phyloP scores from a whole-genome alignment of 2,113 vertebrate species.

The Triplophysa siluroides region DNA sequence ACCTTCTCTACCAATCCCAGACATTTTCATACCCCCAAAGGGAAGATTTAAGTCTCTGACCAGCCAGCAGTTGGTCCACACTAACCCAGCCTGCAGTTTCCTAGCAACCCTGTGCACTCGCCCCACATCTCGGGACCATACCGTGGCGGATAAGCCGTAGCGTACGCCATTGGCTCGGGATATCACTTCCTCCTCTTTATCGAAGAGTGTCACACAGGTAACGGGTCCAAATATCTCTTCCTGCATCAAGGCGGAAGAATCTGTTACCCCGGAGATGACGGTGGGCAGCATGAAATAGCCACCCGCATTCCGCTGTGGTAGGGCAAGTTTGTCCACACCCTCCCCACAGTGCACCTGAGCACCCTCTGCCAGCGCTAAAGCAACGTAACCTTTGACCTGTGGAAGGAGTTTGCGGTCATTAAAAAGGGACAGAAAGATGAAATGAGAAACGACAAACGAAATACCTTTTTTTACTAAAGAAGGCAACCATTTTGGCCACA shows the following conservation, averaged over 20 bases:
- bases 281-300: constrained; percentile 95
- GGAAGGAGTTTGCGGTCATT: constrained; percentile 22
- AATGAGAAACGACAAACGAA: no score
- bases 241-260: constrained; percentile 89
- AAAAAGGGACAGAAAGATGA: neutral
- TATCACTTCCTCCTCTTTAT: constrained; percentile 89
- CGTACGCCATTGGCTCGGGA: constrained; percentile 84
- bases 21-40: constrained; percentile 95
- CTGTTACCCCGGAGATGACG: constrained; percentile 81
- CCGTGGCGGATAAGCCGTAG: constrained; percentile 85
- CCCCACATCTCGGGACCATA: constrained; percentile 88
- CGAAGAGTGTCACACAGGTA: constrained; percentile 86
- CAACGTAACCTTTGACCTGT: constrained; percentile 86
- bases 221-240: constrained; percentile 98
- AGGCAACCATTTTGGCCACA: no score
- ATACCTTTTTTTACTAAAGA: no score
- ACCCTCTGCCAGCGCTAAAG: constrained; percentile 82
- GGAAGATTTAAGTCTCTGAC: constrained; percentile 94
- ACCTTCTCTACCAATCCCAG: constrained; percentile 92
- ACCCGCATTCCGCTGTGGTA: constrained; percentile 73
- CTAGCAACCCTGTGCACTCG: constrained; percentile 84
- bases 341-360: constrained; percentile 88
- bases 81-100: constrained; percentile 84
- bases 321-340: constrained; percentile 79
- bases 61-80: constrained; percentile 98